These are phyloP conservation scores for Leptarthrus brevirostris DNA, from an alignment of 2,888 invertebrate genomes.

Conservation along the genomic window DNA sequence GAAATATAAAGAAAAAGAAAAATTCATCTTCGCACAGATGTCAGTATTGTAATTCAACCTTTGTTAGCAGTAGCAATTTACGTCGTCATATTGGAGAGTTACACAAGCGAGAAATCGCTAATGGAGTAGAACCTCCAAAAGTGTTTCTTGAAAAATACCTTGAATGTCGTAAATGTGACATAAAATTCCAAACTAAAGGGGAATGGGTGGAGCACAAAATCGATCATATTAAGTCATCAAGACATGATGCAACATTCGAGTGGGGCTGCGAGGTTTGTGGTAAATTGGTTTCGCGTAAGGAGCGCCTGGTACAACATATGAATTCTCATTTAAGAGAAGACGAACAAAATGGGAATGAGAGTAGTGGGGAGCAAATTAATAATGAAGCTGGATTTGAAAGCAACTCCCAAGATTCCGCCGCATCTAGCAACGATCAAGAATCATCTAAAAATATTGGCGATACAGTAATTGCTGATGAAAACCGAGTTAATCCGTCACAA, in stretches of 20 bases:
- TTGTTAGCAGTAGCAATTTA: conserved; percentile 66
- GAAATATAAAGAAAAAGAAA: conserved; percentile 45
- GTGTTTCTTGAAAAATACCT: conserved; percentile 63
- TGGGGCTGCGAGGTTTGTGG: conserved; percentile 67
- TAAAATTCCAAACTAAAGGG: conserved; percentile 62
- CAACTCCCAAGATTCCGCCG: conserved; percentile 56
- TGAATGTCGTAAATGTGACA: conserved; percentile 62
- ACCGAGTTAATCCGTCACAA: conserved; percentile 56
- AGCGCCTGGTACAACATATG: conserved; percentile 66
- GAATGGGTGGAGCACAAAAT: conserved; percentile 67
- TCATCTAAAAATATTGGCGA: conserved; percentile 33
- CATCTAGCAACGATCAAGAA: conserved; percentile 37
- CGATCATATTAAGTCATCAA: conserved; percentile 63
- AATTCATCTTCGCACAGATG: conserved; percentile 57
- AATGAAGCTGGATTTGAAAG: conserved; percentile 48
- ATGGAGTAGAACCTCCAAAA: conserved; percentile 62
- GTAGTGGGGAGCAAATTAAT: conserved; percentile 33
- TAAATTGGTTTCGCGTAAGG: conserved; percentile 65
- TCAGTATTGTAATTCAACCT: conserved; percentile 66
- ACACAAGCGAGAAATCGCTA: conserved; percentile 64
- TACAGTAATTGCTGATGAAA: conserved; percentile 48
- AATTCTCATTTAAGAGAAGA: conserved; percentile 64
- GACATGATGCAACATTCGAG: conserved; percentile 65
- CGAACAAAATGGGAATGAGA: conserved; percentile 54
- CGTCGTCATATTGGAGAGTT: conserved; percentile 66